Evolutionary conservation across 2,113 vertebrate species (phyloP).

Genomic region (Cephalopholis sonnerati): DNA sequence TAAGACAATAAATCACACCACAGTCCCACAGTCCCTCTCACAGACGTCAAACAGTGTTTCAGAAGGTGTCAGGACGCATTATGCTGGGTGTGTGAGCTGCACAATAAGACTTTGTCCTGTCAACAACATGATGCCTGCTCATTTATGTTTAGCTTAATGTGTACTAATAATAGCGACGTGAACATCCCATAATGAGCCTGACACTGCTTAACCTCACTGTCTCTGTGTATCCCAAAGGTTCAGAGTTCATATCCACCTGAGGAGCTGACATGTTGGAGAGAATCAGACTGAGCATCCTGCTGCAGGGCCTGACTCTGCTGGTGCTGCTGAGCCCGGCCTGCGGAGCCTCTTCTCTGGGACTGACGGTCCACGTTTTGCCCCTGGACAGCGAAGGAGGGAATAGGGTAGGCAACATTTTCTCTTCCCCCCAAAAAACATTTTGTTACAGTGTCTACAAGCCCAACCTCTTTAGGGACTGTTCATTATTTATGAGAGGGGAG

Average conservation of each 20-base stretch:
- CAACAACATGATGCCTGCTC: not conserved
- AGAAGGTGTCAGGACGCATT: not conserved
- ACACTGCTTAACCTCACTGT: not conserved
- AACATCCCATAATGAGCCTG: not conserved
- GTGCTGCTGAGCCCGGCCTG: not conserved
- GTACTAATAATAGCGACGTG: not conserved
- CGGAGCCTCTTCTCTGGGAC: constrained; percentile 67
- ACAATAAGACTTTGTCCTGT: not conserved
- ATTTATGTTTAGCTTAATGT: too few relatives aligned
- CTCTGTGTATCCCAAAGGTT: constrained; percentile 7
- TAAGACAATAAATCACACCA: not conserved
- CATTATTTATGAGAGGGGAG: too few relatives aligned
- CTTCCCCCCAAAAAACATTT: too few relatives aligned
- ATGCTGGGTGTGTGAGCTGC: not conserved
- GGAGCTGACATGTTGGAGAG: constrained; percentile 51
- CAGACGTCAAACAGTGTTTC: not conserved
- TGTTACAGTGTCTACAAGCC: not conserved
- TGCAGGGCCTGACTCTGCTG: constrained; percentile 64
- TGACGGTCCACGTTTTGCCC: constrained; percentile 72
- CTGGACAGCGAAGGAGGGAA: constrained; percentile 47
- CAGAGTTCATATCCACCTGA: not conserved
- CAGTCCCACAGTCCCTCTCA: not conserved
- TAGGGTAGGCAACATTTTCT: constrained; percentile 35
- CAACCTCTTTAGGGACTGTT: not conserved
- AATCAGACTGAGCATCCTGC: constrained; percentile 7